phyloP scores from a whole-genome alignment of 2,888 invertebrate species.

The Platycnemis pennipes region DNA sequence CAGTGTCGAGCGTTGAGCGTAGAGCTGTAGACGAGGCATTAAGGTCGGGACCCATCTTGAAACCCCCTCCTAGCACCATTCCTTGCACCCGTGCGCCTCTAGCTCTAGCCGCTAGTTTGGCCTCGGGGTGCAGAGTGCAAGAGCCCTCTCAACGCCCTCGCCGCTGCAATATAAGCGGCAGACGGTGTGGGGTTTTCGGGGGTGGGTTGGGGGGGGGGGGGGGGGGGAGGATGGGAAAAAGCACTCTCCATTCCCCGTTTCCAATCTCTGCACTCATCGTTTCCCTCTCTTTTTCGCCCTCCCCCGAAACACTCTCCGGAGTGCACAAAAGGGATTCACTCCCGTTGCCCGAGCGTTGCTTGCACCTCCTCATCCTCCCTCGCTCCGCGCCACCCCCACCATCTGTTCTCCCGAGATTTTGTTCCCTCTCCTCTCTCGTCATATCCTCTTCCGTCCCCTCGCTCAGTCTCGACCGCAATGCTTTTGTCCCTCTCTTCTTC shows the following conservation, averaged over 20 bases:
- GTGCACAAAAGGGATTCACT: conserved; percentile 37
- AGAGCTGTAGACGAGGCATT: too few species aligned
- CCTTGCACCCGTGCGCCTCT: too few species aligned
- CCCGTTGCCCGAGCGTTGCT: background rate
- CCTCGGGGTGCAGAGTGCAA: too few species aligned
- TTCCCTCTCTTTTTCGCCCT: background rate
- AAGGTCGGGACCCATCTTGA: too few species aligned
- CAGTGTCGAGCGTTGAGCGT: too few species aligned
- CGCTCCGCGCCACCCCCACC: background rate
- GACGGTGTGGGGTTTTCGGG: too few species aligned
- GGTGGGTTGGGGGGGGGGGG: too few species aligned
- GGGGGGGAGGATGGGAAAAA: background rate
- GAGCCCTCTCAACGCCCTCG: too few species aligned
- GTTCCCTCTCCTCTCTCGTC: background rate
- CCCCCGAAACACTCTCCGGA: background rate
- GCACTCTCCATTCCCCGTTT: background rate
- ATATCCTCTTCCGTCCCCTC: background rate
- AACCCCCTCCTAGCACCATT: too few species aligned
- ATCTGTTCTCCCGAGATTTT: background rate
- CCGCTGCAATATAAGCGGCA: too few species aligned
- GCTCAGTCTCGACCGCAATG: background rate
- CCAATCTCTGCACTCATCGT: background rate
- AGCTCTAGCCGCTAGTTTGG: too few species aligned
- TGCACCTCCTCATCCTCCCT: background rate
- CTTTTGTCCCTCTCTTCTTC: background rate